These are phyloP conservation scores for Lasioglossum vierecki DNA, from an alignment of 2,888 invertebrate genomes.

Conservation along the genomic window DNA sequence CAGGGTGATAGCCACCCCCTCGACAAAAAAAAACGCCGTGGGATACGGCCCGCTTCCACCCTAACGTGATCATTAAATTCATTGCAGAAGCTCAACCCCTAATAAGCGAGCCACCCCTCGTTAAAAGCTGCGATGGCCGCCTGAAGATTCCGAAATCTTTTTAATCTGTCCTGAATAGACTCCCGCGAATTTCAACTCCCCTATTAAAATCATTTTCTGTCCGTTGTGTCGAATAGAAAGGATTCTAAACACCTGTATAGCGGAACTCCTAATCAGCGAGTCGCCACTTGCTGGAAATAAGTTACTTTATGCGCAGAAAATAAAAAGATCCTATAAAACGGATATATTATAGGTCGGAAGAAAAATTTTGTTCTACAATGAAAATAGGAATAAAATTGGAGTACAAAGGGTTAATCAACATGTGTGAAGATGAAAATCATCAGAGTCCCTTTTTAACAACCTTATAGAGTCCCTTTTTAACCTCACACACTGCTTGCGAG, in stretches of 20 bases:
- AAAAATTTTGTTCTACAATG: too few relatives aligned
- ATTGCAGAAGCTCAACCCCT: not conserved
- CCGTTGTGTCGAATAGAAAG: not conserved
- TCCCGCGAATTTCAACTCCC: not conserved
- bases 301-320: too few relatives aligned
- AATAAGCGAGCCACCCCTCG: conserved; percentile 5
- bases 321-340: too few relatives aligned
- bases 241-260: not conserved
- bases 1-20: conserved; percentile 11
- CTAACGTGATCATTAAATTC: conserved; percentile 9
- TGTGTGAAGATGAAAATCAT: too few relatives aligned
- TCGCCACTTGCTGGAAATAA: not conserved
- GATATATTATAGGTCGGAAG: too few relatives aligned
- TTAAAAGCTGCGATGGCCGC: not conserved
- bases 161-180: not conserved
- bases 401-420: too few relatives aligned
- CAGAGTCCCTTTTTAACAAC: too few relatives aligned
- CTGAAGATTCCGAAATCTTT: not conserved
- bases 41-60: not conserved
- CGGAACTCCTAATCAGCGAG: not conserved
- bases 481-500: too few relatives aligned
- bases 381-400: too few relatives aligned
- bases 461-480: too few relatives aligned
- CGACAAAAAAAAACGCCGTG: not conserved
- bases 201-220: not conserved